Conservation (phyloP, 2,113 vertebrate species). For the Alethe castanea region DNA sequence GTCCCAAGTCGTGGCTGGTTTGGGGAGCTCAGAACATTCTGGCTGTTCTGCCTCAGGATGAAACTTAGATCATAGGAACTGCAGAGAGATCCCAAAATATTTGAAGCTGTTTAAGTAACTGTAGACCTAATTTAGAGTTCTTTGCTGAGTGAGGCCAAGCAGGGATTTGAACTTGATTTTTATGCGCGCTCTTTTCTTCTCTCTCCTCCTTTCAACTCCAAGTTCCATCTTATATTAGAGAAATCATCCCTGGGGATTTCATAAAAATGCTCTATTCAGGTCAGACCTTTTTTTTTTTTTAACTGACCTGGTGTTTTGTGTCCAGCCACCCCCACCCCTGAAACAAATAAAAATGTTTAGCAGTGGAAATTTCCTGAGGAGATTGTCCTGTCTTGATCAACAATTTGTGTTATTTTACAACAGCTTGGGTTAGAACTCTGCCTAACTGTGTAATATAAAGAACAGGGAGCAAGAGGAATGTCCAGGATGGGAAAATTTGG, state of each 20-base stretch:
- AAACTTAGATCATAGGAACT: not conserved
- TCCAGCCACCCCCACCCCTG: not conserved
- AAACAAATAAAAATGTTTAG: not conserved
- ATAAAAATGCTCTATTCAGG: not conserved
- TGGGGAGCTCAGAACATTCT: not conserved
- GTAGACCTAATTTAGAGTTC: not conserved
- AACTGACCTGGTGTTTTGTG: not conserved
- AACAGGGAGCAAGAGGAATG: not conserved
- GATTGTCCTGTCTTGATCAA: not conserved
- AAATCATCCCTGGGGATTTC: not conserved
- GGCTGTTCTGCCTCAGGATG: conserved; percentile 22
- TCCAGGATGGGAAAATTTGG: not conserved
- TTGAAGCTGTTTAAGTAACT: not conserved
- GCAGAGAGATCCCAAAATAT: not conserved
- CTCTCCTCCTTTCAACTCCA: not conserved
- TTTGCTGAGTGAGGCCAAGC: not conserved
- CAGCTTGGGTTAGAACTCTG: not conserved
- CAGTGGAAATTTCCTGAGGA: not conserved
- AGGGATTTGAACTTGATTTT: conserved; percentile 5
- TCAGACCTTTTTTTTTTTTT: not conserved
- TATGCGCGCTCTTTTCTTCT: not conserved
- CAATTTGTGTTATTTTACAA: not conserved
- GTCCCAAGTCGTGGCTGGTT: not conserved
- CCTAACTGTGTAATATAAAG: not conserved
- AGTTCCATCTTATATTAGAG: not conserved